A percentile compares a stretch with the other conserved stretches of the same genome.
These are phyloP conservation scores for Clarias laeviceps DNA, from an alignment of 2,797 vertebrate species.

Conservation along the genomic window DNA sequence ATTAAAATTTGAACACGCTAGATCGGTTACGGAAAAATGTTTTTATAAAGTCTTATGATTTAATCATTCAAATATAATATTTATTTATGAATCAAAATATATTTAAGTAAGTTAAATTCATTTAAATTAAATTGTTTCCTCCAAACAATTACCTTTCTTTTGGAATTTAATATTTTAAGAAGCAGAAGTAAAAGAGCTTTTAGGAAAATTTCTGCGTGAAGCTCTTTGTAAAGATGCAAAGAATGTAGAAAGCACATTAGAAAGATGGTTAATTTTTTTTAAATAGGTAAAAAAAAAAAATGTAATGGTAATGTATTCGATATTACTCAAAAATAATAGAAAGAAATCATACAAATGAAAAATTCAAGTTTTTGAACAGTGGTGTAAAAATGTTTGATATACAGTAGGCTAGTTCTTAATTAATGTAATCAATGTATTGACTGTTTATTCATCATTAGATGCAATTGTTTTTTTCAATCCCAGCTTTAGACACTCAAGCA, in stretches of 20 bases:
- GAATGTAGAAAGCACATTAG: not conserved
- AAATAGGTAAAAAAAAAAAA: not conserved
- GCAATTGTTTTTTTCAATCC: not conserved
- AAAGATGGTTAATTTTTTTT: not conserved
- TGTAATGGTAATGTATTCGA: not conserved
- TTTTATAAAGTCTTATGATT: constrained; percentile 16
- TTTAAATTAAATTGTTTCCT: not conserved
- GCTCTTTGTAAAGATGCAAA: not conserved
- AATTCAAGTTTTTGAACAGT: not conserved
- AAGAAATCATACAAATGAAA: not conserved
- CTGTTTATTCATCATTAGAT: not conserved
- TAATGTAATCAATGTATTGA: not conserved
- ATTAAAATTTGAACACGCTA: not conserved
- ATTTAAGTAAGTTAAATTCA: not conserved
- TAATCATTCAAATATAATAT: not conserved
- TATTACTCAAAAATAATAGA: not conserved
- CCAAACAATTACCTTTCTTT: not conserved
- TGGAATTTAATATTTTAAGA: not conserved
- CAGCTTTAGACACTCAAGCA: not conserved
- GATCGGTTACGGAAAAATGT: not conserved
- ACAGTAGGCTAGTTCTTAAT: not conserved
- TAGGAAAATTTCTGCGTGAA: not conserved
- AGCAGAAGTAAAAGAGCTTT: not conserved
- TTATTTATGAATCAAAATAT: not conserved
- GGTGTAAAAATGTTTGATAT: not conserved